phyloP scores from a whole-genome alignment of 1,140 invertebrate species.

The Heliothis virescens region DNA sequence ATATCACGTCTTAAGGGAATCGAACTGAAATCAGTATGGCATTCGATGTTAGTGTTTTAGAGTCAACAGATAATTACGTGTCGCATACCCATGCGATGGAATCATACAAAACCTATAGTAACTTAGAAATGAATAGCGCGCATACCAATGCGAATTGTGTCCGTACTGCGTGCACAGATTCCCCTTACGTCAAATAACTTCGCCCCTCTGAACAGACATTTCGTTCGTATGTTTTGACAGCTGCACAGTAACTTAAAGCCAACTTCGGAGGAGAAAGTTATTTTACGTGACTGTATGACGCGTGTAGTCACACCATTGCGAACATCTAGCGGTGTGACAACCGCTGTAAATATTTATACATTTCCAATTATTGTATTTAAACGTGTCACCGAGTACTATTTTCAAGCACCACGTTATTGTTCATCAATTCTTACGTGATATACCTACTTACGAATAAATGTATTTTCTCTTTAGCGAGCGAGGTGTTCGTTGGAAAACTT shows the following conservation, averaged over 20 bases:
- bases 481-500: constrained; percentile 75
- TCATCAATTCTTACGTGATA: constrained; percentile 68
- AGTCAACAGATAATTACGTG: constrained; percentile 16
- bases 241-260: too few species aligned
- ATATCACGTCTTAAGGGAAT: constrained; percentile 10
- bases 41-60: constrained; percentile 40
- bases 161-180: too few species aligned
- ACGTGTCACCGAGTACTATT: constrained; percentile 73
- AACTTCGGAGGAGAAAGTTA: too few species aligned
- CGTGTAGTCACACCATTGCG: not conserved
- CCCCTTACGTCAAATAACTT: too few species aligned
- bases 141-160: not conserved
- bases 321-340: constrained; percentile 30
- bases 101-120: not conserved
- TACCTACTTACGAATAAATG: constrained; percentile 61
- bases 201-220: too few species aligned
- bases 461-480: constrained; percentile 58
- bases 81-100: not conserved
- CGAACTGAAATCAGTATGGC: constrained; percentile 23
- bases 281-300: too few species aligned
- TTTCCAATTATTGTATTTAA: constrained; percentile 75
- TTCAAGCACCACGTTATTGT: constrained; percentile 69
- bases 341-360: constrained; percentile 78
- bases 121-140: constrained; percentile 32
- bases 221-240: too few species aligned